Evolutionary conservation across 2,113 vertebrate genomes (phyloP), one percentile per base, ranked within the genome.

Genomic region (Pterocles gutturalis): DNA sequence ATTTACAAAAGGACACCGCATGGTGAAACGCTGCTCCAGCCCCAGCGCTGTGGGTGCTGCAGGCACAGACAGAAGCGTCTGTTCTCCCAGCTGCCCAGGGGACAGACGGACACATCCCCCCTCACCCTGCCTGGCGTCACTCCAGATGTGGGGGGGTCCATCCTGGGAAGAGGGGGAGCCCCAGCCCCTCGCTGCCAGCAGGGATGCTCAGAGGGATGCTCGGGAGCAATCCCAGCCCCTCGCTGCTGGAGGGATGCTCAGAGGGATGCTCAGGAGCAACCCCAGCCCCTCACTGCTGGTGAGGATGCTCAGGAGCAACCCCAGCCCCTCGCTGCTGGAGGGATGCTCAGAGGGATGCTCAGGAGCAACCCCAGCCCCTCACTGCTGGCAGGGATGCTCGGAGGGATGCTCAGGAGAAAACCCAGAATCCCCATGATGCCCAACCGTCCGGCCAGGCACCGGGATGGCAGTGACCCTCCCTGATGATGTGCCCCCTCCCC

Each of bases 121-220:
- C 67, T 20, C 3, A 1, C 51, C 17, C 41, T 17, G 19, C 31
- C 1, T 41, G 2, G 15, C 5, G 1, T 29, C 57, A 10, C 48
- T 24, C 38, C 85, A 34, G 41, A 41, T 11, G 41, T 41, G 41
- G 41, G 41, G 41, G 41, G 41, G 41, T 41, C 41, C 41, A 41
- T 41, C 41, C 41, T 41, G 41, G 26, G 26, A 5, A 31, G 31
- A 21, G 49, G 31, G 43, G 41, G 41, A 41, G 41, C 41, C 41
- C 41, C 41, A 41, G 41, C 41, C 41, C 41, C 41, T 41, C 41
- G 6, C 41, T 41, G 41, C 41, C 41, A 41, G 41, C 41, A 41
- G 41, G 41, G 41, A 41, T 41, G 41, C 41, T 41, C 41, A 6
- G 41, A 41, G 41, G 41, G 41, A 41, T 41, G 41, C 41, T 41